Evolutionary conservation across 92 coral and sea anemone genomes (phyloP), one percentile per base, ranked within the genome.

Genomic region (Paramuricea clavata): DNA sequence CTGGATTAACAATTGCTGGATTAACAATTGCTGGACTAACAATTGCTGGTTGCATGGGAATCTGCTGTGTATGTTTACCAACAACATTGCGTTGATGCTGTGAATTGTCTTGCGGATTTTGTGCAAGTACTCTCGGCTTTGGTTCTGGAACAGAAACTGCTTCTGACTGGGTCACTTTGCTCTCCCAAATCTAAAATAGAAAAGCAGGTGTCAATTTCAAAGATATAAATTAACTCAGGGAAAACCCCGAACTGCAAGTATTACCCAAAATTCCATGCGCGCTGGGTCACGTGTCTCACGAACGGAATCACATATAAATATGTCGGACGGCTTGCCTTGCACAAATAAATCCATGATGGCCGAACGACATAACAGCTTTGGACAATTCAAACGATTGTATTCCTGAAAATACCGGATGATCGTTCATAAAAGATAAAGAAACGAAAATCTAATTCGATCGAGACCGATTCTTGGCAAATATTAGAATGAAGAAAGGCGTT

Each of bases 111-210:
- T 22, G 85, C 85, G 31, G 88, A 12, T 81, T 93, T 78, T 28
- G 85, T 67, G 35, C 83, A 72, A 50, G 73, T 13, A 6, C 91
- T 43, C 75, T 97, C 1, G 83, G 88, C 30, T 97, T 98, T 12
- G 92, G 86, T 21, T 95, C 88, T 75, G 93, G 93, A 13, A 93
- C 94, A 79, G 95, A 94, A 0, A 97, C 98, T 57, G 99, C 99
- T 69, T 94, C 88, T 4, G 98, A 91, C 28, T 97, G 99, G 0
- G 93, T 85, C n/a, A 97, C 89, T 39, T 97, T 97, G 74, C 93
- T 97, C 60, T 97, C 98, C 99, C 99, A 97, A 85, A 97, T 97
- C 99, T 97, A 74, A 26, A 69, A 12, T 52, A 25, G 15, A 47
- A 71, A 11, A 61, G 13, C 73, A 32, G 28, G 30, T 27, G 26